Evolutionary conservation across 2,113 vertebrate species (phyloP), one percentile per base, ranked within the genome.

Genomic region (Microcebus ravelobensis): DNA sequence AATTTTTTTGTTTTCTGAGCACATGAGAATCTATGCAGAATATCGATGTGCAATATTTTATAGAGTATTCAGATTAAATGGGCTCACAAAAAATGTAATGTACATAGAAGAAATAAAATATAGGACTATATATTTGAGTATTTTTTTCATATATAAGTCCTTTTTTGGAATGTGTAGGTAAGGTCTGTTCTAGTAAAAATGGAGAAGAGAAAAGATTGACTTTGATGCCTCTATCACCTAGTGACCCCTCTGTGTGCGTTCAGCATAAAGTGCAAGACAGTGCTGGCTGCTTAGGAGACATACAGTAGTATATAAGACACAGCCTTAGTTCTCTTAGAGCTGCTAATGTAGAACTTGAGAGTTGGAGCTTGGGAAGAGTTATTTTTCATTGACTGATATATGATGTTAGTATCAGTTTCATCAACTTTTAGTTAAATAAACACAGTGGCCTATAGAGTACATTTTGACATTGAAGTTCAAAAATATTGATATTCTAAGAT

Each of bases 401-500:
- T 83, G 48, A 50, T 93, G 59, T 90, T 70, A 87, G 15, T 73
- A 73, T 91, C 57, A 65, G 21, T 95, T 80, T 87, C 48, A 59
- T 70, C 36, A 90, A 23, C 36, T 76, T 93, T 84, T 80, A 23
- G 48, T 80, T 81, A 63, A 55, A 48, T 86, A 87, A 57, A 68
- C 86, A 82, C 45, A 67, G 25, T 61, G 82, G 20, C 13, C 52
- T 91, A 73, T 42, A 12, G 61, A 21, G 42, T 70, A 48, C 50
- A 48, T 93, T 87, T 87, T 87, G 77, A 70, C 59, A 77, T 55
- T 76, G 59, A 93, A n/a, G 55, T 88, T 80, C 63, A 79, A 89
- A 97, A 74, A 36, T 57, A 48, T 88, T 63, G 61, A 63, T 63
- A 63, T 11, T 29, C 25, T 63, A 63, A 63, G 61, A 13, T 63